Evolutionary conservation across 1,140 invertebrate species (phyloP).

Genomic region (Calosoma granatense): DNA sequence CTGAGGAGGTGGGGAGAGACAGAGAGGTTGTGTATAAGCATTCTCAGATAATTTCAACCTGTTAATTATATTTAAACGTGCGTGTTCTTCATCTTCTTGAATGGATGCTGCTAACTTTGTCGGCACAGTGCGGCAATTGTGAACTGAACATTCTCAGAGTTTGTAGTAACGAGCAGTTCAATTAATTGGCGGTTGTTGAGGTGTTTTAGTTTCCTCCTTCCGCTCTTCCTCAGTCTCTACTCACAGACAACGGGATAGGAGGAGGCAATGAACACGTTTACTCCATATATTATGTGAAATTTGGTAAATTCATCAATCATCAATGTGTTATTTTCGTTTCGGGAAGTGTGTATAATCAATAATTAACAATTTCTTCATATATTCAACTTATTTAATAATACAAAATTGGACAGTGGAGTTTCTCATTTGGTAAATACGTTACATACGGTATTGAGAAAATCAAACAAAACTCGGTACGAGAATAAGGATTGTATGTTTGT

Average conservation of each 20-base stretch:
- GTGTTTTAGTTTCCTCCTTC: background rate
- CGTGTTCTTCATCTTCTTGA: slow-evolving; percentile 8
- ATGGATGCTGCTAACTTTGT: background rate
- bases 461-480: background rate
- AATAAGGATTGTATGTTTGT: background rate
- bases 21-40: background rate
- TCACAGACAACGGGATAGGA: too few relatives aligned
- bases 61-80: slow-evolving; percentile 9
- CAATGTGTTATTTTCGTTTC: background rate
- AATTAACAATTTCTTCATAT: too few relatives aligned
- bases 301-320: background rate
- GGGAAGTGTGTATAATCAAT: background rate
- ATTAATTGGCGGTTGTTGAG: slow-evolving; percentile 1
- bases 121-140: background rate
- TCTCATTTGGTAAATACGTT: too few relatives aligned
- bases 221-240: background rate
- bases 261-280: background rate
- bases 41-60: slow-evolving; percentile 6
- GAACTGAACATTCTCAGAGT: background rate
- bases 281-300: background rate
- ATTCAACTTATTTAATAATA: too few relatives aligned
- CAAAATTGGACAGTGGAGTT: too few relatives aligned
- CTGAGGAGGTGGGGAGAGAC: background rate
- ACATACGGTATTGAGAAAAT: background rate
- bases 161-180: slow-evolving; percentile 3